Conservation (phyloP, 2,113 vertebrate genomes). For the Thalassoma bifasciatum region DNA sequence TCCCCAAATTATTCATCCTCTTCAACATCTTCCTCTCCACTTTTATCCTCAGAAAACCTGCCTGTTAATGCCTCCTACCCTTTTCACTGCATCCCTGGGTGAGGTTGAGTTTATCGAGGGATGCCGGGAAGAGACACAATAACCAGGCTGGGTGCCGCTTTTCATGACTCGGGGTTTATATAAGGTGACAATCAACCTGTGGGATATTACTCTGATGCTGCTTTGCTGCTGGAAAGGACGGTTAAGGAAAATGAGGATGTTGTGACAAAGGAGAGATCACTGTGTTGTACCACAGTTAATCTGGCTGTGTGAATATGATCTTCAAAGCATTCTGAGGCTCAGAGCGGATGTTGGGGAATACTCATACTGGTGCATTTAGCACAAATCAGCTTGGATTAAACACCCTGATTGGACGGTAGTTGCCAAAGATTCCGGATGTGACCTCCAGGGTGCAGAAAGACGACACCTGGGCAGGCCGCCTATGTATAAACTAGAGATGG, state of each 20-base stretch:
- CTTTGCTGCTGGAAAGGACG: conserved; percentile 20
- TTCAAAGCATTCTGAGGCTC: background rate
- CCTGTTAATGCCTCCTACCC: background rate
- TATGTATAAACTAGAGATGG: too few relatives aligned
- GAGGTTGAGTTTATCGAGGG: background rate
- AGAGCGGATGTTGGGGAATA: background rate
- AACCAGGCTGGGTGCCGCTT: conserved; percentile 19
- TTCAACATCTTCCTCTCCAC: background rate
- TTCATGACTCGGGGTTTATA: conserved; percentile 41
- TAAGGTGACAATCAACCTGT: conserved; percentile 19
- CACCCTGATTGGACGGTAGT: background rate
- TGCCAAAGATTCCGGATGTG: too few relatives aligned
- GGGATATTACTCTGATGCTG: conserved; percentile 49
- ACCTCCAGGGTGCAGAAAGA: too few relatives aligned
- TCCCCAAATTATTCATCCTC: conserved; percentile 33
- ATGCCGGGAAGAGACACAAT: background rate
- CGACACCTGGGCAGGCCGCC: too few relatives aligned
- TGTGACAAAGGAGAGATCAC: conserved; percentile 22
- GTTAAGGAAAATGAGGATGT: conserved; percentile 28
- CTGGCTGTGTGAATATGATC: background rate
- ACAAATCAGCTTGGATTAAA: background rate
- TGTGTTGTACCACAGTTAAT: background rate
- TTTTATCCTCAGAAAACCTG: conserved; percentile 19
- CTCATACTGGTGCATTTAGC: background rate
- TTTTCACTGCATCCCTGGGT: background rate